A percentile compares a stretch with the other conserved stretches of the same genome.
Conservation (phyloP, 2,113 vertebrate genomes). For the Dasyprocta punctata region DNA sequence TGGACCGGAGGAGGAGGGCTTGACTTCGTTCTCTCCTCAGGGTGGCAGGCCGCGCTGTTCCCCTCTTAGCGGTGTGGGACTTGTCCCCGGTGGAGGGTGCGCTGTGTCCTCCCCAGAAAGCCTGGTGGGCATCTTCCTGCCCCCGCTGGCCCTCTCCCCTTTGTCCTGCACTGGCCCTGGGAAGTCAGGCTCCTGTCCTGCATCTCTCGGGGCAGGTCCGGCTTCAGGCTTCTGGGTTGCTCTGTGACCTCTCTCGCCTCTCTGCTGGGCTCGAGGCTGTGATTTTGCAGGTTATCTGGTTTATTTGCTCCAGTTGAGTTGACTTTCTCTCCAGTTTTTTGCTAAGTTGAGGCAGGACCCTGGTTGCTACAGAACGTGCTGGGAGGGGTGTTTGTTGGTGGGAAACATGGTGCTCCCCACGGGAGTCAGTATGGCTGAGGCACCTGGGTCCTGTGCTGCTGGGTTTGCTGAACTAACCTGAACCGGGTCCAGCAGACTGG, state of each 20-base stretch:
- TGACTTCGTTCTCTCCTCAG: background rate
- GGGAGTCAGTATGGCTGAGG: background rate
- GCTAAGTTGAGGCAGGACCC: background rate
- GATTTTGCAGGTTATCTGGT: background rate
- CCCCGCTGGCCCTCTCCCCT: rapidly evolving
- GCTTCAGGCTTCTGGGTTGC: background rate
- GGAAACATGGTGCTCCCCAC: background rate
- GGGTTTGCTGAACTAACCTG: background rate
- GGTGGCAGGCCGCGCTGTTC: background rate
- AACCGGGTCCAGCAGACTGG: background rate
- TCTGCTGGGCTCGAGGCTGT: background rate
- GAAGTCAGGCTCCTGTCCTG: background rate
- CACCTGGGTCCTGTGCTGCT: background rate
- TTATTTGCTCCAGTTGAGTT: background rate
- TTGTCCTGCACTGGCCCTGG: rapidly evolving
- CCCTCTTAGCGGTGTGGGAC: background rate
- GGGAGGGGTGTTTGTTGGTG: background rate
- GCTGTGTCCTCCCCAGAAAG: background rate
- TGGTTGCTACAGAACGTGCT: background rate
- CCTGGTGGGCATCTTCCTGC: no score
- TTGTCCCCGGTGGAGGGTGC: background rate
- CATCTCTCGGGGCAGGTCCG: background rate
- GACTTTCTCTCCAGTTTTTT: background rate
- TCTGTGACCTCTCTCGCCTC: background rate
- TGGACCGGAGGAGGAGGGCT: background rate